Conservation (phyloP, 2,113 vertebrate genomes). For the Gracilinanus agilis region DNA sequence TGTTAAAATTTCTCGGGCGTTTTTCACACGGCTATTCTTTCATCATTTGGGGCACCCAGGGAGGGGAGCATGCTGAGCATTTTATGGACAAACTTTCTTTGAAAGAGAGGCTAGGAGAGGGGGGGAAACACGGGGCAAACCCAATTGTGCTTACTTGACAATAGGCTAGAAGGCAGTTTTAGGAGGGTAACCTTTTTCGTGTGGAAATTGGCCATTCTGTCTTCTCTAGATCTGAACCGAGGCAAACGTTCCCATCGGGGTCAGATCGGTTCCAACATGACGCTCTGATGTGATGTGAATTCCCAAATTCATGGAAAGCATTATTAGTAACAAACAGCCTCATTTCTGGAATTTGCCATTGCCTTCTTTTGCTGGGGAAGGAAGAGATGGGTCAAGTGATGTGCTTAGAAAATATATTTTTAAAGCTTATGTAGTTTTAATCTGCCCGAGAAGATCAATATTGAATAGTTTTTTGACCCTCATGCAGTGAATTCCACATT, state of each 20-base stretch:
- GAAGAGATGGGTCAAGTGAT: conserved; percentile 43
- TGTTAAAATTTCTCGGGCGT: background rate
- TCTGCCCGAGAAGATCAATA: background rate
- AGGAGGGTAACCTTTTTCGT: conserved; percentile 69
- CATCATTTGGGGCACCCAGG: conserved; percentile 47
- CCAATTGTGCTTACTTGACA: background rate
- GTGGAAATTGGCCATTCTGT: conserved; percentile 71
- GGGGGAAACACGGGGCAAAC: background rate
- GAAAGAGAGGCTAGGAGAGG: conserved; percentile 35
- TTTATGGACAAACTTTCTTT: conserved; percentile 64
- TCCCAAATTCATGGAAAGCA: conserved; percentile 48
- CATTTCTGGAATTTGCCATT: conserved; percentile 54
- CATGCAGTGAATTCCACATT: conserved; percentile 24
- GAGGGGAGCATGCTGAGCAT: background rate
- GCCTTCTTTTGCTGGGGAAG: conserved; percentile 31
- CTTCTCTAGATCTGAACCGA: conserved; percentile 66
- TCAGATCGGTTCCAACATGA: conserved; percentile 62
- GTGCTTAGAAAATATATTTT: conserved; percentile 35
- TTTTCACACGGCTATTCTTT: conserved; percentile 30
- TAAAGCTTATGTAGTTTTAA: conserved; percentile 5
- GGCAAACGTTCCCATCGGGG: conserved; percentile 63
- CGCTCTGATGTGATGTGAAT: conserved; percentile 59
- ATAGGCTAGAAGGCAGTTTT: conserved; percentile 10
- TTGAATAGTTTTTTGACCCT: conserved; percentile 38
- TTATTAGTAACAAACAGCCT: conserved; percentile 43